phyloP scores from a whole-genome alignment of 2,888 invertebrate genomes.

The Rhagium mordax region DNA sequence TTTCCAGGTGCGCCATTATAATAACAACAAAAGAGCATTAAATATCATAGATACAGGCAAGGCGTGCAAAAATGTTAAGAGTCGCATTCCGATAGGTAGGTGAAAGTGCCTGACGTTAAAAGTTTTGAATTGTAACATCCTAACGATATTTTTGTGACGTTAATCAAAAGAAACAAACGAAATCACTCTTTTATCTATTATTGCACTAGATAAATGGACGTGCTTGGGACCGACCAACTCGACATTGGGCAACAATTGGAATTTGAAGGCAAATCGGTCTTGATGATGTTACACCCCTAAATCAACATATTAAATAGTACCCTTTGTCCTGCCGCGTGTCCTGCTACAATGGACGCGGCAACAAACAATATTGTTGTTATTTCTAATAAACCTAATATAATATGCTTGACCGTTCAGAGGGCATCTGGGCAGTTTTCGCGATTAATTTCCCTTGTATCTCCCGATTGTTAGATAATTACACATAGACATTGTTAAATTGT shows the following conservation, averaged over 20 bases:
- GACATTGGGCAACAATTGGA: no score
- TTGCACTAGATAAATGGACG: no score
- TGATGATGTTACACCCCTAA: no score
- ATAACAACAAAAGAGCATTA: not conserved
- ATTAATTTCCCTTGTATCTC: not conserved
- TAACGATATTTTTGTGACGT: no score
- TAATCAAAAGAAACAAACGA: no score
- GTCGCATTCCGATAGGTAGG: not conserved
- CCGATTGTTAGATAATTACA: slow-evolving; percentile 48
- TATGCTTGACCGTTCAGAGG: not conserved
- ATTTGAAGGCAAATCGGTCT: no score
- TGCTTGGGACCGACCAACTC: no score
- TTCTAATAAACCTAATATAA: not conserved
- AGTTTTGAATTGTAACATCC: not conserved
- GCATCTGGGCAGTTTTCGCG: slow-evolving; percentile 6
- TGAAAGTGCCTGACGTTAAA: not conserved
- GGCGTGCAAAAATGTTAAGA: not conserved
- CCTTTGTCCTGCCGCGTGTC: no score
- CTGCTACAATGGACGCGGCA: no score
- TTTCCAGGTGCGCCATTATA: not conserved
- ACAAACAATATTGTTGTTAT: not conserved
- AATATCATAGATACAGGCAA: not conserved
- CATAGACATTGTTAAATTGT: slow-evolving; percentile 50
- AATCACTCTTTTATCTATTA: no score
- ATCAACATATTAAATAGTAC: no score